Conservation (phyloP, 2,113 vertebrate genomes). For the Tachuris rubrigastra region DNA sequence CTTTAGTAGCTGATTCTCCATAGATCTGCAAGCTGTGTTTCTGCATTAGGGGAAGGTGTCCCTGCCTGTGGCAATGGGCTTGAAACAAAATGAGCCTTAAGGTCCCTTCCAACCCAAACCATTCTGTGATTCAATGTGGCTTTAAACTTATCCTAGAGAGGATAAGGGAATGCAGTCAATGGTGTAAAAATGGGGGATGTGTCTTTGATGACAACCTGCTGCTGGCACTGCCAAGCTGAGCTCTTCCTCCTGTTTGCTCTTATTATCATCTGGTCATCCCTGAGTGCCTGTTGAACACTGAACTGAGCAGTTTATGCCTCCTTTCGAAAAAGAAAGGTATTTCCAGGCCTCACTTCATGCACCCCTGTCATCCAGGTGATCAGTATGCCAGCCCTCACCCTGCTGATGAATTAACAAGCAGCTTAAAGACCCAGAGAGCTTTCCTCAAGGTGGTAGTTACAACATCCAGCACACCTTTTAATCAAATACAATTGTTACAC, state of each 20-base stretch:
- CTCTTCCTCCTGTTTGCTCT: background rate
- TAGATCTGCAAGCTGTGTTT: background rate
- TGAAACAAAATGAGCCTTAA: background rate
- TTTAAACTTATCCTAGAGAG: background rate
- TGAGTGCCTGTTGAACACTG: background rate
- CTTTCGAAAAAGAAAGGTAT: background rate
- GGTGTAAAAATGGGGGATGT: background rate
- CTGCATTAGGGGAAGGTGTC: background rate
- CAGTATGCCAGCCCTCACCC: background rate
- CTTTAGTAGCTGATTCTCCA: background rate
- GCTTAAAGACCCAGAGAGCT: background rate
- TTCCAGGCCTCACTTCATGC: background rate
- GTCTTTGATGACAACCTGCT: background rate
- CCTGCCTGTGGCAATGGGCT: background rate
- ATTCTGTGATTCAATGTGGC: background rate
- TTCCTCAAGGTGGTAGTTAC: slow-evolving; percentile 21
- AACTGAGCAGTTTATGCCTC: background rate
- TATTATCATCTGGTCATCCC: background rate
- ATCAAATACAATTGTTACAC: background rate
- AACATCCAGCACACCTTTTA: slow-evolving; percentile 26
- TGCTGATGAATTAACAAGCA: slow-evolving; percentile 23
- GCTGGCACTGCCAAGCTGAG: background rate
- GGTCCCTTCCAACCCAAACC: background rate
- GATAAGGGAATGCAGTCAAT: background rate
- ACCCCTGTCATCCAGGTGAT: background rate